Conservation (phyloP, 2,113 vertebrate species). For the Orcinus orca region DNA sequence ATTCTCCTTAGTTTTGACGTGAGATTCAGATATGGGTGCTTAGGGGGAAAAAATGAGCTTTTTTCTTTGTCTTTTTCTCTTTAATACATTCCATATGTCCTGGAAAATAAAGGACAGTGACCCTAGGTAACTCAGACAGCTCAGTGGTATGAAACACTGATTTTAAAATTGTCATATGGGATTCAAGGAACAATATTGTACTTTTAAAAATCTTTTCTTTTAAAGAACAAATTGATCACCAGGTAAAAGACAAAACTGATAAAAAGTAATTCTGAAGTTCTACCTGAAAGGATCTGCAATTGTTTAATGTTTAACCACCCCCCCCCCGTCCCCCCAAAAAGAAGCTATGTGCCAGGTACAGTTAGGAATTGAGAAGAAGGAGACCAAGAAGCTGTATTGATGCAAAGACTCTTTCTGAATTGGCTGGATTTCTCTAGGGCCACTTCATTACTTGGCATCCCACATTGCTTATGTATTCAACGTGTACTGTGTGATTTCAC, state of each 20-base stretch:
- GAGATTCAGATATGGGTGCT: neutral
- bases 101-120: constrained; percentile 4
- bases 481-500: neutral
- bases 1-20: neutral
- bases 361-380: neutral
- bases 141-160: neutral
- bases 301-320: neutral
- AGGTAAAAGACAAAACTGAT: constrained; percentile 37
- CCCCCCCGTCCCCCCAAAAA: neutral
- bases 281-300: neutral
- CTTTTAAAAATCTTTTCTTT: neutral
- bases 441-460: neutral
- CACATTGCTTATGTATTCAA: neutral
- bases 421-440: neutral
- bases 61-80: neutral
- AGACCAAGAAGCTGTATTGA: neutral
- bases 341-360: neutral
- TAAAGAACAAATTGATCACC: constrained; percentile 5
- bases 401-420: neutral
- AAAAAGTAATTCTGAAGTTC: constrained; percentile 32
- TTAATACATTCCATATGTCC: neutral
- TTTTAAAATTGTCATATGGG: neutral
- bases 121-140: neutral
- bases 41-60: neutral
- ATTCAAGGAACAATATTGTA: neutral